Conservation (phyloP, 2,888 invertebrate species). For the Limnephilus auricula region DNA sequence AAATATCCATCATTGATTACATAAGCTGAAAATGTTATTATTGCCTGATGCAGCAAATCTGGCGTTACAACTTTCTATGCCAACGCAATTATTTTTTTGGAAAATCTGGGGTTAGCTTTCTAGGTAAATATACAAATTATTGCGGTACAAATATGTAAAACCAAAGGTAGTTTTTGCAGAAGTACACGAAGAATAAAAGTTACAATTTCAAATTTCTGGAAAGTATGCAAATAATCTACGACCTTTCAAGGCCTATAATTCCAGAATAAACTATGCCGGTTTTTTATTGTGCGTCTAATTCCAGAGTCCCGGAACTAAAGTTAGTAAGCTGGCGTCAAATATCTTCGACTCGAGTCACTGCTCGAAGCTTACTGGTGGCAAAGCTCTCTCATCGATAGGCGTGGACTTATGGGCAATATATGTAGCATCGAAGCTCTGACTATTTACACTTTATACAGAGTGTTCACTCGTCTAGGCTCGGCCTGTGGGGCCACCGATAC, state of each 20-base stretch:
- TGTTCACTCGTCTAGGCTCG: background rate
- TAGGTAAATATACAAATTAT: too few species aligned
- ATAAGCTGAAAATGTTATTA: too few species aligned
- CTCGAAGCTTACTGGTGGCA: background rate
- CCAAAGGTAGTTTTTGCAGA: background rate
- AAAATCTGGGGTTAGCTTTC: too few species aligned
- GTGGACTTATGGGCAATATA: background rate
- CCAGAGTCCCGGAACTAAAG: background rate
- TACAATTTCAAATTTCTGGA: background rate
- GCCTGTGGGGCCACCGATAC: background rate
- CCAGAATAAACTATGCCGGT: background rate
- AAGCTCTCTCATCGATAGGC: background rate
- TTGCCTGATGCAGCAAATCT: too few species aligned
- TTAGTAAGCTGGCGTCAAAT: background rate
- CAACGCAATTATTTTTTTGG: too few species aligned
- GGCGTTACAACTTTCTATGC: too few species aligned
- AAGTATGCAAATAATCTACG: background rate
- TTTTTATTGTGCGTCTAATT: background rate
- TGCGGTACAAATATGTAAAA: too few species aligned
- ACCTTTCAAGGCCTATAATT: background rate
- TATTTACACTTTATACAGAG: background rate
- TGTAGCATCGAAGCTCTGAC: too few species aligned
- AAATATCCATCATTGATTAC: too few species aligned
- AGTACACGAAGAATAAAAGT: too few species aligned
- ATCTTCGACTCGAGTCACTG: background rate